Evolutionary conservation across 2,797 vertebrate genomes (phyloP).

Genomic region (Petrocephalus schoutedeni): DNA sequence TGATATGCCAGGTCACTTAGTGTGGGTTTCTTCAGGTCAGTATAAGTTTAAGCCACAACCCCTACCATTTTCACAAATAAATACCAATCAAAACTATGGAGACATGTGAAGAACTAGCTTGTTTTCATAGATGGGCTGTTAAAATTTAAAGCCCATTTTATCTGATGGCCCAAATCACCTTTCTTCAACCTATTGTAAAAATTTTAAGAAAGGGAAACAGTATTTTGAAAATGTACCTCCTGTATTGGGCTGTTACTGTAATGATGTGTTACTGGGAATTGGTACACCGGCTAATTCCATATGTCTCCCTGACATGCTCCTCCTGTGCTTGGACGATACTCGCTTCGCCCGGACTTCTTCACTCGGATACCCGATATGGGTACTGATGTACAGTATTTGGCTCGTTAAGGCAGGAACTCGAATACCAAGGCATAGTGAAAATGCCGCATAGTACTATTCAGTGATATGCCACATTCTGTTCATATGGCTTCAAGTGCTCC

Average conservation of each 20-base stretch:
- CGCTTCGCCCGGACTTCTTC: neutral
- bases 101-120: too few species aligned
- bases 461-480: neutral
- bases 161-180: too few species aligned
- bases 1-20: too few species aligned
- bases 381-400: neutral
- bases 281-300: neutral
- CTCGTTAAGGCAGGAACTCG: neutral
- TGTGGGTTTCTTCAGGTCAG: too few species aligned
- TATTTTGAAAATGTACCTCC: neutral
- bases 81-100: too few species aligned
- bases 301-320: neutral
- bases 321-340: neutral
- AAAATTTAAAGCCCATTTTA: too few species aligned
- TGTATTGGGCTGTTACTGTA: neutral
- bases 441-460: conserved; percentile 25
- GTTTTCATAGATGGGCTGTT: too few species aligned
- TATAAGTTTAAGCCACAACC: too few species aligned
- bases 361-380: neutral
- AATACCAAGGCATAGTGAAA: neutral
- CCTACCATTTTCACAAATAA: too few species aligned
- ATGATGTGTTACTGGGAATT: neutral
- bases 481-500: conserved; percentile 2
- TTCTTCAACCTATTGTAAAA: too few species aligned
- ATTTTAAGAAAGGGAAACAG: neutral